A percentile compares a stretch with the other conserved stretches of the same genome.
These are phyloP conservation scores for Alligator mississippiensis DNA, from an alignment of 2,113 vertebrate genomes.

Conservation along the genomic window DNA sequence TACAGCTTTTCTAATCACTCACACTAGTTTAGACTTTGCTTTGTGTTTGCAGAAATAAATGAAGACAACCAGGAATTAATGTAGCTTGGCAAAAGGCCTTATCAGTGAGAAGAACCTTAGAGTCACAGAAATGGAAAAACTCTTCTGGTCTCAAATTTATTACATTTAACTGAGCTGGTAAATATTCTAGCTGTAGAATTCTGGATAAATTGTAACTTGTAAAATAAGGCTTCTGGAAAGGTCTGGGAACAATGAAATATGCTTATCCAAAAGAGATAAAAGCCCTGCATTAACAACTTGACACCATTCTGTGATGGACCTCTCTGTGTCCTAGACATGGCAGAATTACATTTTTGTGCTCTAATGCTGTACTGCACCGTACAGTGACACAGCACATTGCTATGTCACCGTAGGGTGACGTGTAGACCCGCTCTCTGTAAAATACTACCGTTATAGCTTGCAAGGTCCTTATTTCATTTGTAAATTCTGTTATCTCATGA, in stretches of 20 bases:
- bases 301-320: neutral
- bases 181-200: neutral
- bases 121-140: neutral
- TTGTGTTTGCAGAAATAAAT: neutral
- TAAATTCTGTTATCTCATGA: no score
- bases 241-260: neutral
- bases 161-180: fast-evolving
- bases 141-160: fast-evolving
- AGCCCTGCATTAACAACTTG: neutral
- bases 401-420: no score
- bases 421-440: no score
- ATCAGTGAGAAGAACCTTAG: neutral
- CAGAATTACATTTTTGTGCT: neutral
- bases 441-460: no score
- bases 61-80: neutral
- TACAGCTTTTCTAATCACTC: neutral
- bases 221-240: neutral
- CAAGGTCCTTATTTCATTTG: no score
- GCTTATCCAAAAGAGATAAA: neutral
- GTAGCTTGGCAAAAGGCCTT: neutral
- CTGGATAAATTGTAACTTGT: neutral
- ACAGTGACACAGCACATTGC: no score
- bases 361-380: neutral
- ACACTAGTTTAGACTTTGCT: neutral
- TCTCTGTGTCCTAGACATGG: neutral